Evolutionary conservation across 2,113 vertebrate species (phyloP), one percentile per base, ranked within the genome.

Genomic region (Psittacara wagleri): DNA sequence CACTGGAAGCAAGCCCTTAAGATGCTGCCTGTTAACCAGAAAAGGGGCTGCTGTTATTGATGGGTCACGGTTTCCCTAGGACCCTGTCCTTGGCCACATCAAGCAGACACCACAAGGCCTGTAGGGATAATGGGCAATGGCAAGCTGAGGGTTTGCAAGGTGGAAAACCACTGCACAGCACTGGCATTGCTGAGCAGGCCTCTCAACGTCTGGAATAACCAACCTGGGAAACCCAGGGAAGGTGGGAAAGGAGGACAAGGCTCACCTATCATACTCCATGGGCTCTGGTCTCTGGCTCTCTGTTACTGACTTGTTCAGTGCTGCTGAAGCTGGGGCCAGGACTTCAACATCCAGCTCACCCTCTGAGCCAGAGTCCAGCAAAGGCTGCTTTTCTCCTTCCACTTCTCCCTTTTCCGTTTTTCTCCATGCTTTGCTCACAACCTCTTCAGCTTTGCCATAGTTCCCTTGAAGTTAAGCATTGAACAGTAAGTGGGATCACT

Each of bases 221-320:
- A 80, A 10, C 6, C 16, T n/a, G 54, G 72, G 49, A 81, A 81
- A 35, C 17, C 29, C 35, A 77, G 23, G 29, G 44, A 29, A 83
- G 14, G 27, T 43, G 35, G 11, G 27, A 83, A 37, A 86, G 29
- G 46, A 70, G 46, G 37, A 67, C 2, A 3, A 70, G 35, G 81
- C 76, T 96, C 94, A 99, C 99, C 98, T 97, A 70, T 98, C 98
- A 48, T 98, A 98, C 18, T 99, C 98, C 2, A 98, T 98, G 84
- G 97, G 96, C 88, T 99, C 98, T 9, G 98, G 96, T 95, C 51
- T 98, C 94, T 97, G 98, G n/a, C 96, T 94, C 27, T 90, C 93
- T 1, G 97, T 98, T 43, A 99, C 77, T 3, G 98, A 99, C 83
- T 97, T 98, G 90, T 96, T 98, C 66, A 63, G 88, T 31, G 97